Conservation (phyloP, 2,888 invertebrate genomes). For the Apamea monoglypha region DNA sequence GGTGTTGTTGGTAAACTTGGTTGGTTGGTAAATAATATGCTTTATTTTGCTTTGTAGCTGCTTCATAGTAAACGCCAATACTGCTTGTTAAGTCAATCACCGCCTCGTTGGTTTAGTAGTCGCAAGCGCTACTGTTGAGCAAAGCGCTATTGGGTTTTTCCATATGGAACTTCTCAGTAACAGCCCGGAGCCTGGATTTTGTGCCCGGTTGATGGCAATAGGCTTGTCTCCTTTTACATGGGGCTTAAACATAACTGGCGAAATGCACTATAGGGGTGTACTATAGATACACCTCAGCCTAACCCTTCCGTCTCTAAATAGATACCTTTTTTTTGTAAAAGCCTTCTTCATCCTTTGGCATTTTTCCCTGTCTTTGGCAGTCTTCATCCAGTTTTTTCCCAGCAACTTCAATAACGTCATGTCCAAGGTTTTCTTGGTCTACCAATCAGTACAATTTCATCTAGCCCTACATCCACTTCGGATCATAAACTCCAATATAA, state of each 20-base stretch:
- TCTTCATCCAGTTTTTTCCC: background rate
- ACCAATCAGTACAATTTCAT: background rate
- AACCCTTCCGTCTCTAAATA: background rate
- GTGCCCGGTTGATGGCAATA: background rate
- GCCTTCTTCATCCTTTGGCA: background rate
- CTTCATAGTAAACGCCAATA: background rate
- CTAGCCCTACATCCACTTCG: background rate
- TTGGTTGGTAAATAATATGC: too few relatives aligned
- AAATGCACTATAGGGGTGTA: background rate
- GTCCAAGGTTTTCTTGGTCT: background rate
- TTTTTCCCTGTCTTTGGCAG: background rate
- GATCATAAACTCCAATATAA: background rate
- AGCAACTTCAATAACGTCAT: too few relatives aligned
- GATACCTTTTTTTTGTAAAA: background rate
- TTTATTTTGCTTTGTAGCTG: background rate
- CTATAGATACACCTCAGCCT: background rate
- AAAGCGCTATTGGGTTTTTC: background rate
- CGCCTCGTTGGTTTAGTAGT: background rate
- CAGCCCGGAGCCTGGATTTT: background rate
- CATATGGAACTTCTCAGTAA: background rate
- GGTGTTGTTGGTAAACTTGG: constrained; percentile 5
- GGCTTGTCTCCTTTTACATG: background rate
- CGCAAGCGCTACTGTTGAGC: background rate
- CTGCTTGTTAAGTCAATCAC: background rate
- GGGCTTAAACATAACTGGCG: background rate